Base-by-base conservation (phyloP, 2,797 vertebrate genomes). In the Leuciscus waleckii region DNA sequence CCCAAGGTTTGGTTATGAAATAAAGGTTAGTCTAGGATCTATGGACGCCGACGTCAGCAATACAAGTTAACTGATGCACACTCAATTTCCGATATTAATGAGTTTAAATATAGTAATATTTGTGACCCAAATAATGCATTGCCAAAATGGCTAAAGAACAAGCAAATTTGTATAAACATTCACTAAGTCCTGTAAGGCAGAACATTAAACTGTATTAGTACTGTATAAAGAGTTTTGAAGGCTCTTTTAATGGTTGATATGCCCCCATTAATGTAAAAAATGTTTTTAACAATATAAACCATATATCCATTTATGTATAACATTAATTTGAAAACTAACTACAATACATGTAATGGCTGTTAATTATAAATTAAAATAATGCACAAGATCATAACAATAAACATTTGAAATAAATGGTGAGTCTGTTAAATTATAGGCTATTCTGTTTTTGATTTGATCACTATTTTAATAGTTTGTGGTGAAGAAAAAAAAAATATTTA, bases 1-100 rank as follows among this genome's bases (percentile, higher is more conserved):
- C 63, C 85, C 67, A 11, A 76, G n/a, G 87, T 87, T 81, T 63
- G 81, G 58, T 90, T 86, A 87, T 84, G 83, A 87, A 88, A 90
- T 63, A 76, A 88, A 51, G 79, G 56, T 54, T 68, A 49, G 46
- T 58, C 76, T 82, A 56, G 82, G 82, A 87, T 65, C n/a, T 80
- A 14, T 58, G 67, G 56, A 79, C 32, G 74, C 7, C 5, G 71
- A 75, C 29, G 67, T 79, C 54, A 32, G 51, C 7, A n/a, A 29
- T 29, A 41, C 5, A 8, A 58, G 32, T 37, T 3, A 58, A 58
- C 13, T 39, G 21, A 56, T 41, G 37, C 17, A 10, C 11, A 23
- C 19, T 35, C 9, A 17, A 49, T 19, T 56, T 74, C 19, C 0
- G 61, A 16, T 10, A 54, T 37, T 35, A 43, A 19, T 32, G 26